Evolutionary conservation across 2,113 vertebrate species (phyloP).

Genomic region (Rhinopomastus cyanomelas): DNA sequence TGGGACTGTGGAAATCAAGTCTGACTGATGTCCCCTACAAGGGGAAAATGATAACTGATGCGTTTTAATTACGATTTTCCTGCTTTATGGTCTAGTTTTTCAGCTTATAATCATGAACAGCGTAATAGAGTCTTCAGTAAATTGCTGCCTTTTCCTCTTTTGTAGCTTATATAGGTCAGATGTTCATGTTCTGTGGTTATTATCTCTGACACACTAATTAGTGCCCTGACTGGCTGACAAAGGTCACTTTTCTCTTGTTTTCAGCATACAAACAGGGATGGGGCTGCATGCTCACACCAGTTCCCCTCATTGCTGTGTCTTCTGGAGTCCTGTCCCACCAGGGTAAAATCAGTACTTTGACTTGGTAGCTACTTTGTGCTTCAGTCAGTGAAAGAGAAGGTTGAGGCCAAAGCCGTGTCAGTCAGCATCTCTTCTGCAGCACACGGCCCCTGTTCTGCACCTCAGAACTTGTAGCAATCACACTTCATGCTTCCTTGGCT

Average conservation of each 20-base stretch:
- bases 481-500: background rate
- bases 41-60: slow-evolving; percentile 19
- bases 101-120: slow-evolving; percentile 18
- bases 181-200: slow-evolving; percentile 23
- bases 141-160: slow-evolving; percentile 43
- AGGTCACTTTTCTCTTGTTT: slow-evolving; percentile 40
- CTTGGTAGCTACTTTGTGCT: background rate
- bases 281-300: background rate
- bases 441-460: background rate
- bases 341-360: background rate
- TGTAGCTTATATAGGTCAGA: slow-evolving; percentile 31
- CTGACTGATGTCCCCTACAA: slow-evolving; percentile 38
- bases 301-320: background rate
- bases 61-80: slow-evolving; percentile 56
- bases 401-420: background rate
- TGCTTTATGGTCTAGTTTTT: slow-evolving; percentile 32
- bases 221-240: slow-evolving; percentile 8
- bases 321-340: background rate
- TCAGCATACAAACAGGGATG: background rate
- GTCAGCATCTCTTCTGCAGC: background rate
- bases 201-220: slow-evolving; percentile 52
- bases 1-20: background rate
- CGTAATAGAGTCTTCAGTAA: slow-evolving; percentile 31
- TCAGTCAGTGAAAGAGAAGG: background rate
- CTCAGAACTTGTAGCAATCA: background rate